phyloP scores from a whole-genome alignment of 2,113 vertebrate species.

The Jacana jacana region DNA sequence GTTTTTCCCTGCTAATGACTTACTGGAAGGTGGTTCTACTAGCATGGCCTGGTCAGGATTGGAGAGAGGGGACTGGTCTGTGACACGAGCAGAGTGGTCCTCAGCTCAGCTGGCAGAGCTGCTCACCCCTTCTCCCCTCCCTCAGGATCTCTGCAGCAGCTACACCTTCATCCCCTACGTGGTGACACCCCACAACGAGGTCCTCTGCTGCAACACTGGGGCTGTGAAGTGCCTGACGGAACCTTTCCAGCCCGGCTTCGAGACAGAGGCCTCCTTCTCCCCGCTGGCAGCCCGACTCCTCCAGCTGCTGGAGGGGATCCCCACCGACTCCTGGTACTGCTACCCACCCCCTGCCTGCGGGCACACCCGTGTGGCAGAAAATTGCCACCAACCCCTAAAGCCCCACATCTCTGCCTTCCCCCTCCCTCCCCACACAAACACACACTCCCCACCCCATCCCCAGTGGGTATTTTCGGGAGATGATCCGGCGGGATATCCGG shows the following conservation, averaged over 20 bases:
- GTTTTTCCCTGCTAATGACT: neutral
- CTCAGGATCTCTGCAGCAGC: constrained; percentile 83
- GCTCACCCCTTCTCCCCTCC: neutral
- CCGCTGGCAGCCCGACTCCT: constrained; percentile 79
- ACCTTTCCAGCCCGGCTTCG: constrained; percentile 78
- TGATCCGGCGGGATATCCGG: constrained; percentile 84
- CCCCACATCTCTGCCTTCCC: neutral
- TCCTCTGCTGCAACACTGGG: constrained; percentile 80
- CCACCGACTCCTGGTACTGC: constrained; percentile 82
- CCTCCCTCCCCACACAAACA: too few species aligned
- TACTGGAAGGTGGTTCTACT: neutral
- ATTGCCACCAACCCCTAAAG: neutral
- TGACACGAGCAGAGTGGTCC: neutral
- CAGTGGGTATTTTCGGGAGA: constrained; percentile 89
- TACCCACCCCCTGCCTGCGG: rapidly evolving
- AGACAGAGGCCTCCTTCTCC: constrained; percentile 79
- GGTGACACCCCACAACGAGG: constrained; percentile 83
- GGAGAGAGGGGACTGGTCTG: neutral
- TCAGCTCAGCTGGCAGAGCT: neutral
- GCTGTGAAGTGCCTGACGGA: constrained; percentile 78
- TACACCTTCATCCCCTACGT: constrained; percentile 88
- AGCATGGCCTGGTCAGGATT: neutral
- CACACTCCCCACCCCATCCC: too few species aligned
- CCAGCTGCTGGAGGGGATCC: constrained; percentile 79
- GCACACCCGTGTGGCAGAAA: neutral